phyloP scores from a whole-genome alignment of 2,888 invertebrate genomes.

The Pyrrhosoma nymphula region DNA sequence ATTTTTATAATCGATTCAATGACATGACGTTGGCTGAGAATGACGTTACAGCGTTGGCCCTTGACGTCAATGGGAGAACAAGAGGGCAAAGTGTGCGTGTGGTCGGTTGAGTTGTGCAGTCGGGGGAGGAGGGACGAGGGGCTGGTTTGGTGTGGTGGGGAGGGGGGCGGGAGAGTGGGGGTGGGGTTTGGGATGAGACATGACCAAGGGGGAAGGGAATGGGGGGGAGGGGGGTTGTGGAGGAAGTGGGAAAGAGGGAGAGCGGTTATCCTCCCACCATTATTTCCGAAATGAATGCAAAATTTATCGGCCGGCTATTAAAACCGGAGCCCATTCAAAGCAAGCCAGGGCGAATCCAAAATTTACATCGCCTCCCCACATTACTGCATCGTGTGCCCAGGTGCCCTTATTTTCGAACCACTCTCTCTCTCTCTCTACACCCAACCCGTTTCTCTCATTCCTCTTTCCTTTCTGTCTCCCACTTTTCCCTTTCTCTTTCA shows the following conservation, averaged over 20 bases:
- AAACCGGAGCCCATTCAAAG: constrained; percentile 53
- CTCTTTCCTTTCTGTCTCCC: background rate
- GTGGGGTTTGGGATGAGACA: too few relatives aligned
- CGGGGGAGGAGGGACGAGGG: background rate
- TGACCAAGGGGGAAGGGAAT: background rate
- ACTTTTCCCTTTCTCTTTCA: constrained; percentile 16
- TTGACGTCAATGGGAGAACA: constrained; percentile 57
- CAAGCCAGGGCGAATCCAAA: constrained; percentile 62
- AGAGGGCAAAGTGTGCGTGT: background rate
- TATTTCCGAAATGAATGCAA: constrained; percentile 66
- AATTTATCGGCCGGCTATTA: constrained; percentile 63
- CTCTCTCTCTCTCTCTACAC: background rate
- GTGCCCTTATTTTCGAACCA: background rate
- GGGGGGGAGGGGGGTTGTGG: background rate
- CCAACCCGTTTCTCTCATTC: background rate
- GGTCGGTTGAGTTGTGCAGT: background rate
- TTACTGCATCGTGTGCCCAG: constrained; percentile 35
- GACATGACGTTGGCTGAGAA: constrained; percentile 52
- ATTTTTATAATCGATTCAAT: constrained; percentile 61
- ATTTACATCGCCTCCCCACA: constrained; percentile 59
- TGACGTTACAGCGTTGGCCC: constrained; percentile 63
- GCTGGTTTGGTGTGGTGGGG: background rate
- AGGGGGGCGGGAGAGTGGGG: background rate
- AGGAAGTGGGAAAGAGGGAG: background rate
- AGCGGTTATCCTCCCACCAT: constrained; percentile 53